Percentiles rank a stretch among this genome's conserved stretches.
Conservation (phyloP, 2,888 invertebrate genomes). For the Trimorus sp. region DNA sequence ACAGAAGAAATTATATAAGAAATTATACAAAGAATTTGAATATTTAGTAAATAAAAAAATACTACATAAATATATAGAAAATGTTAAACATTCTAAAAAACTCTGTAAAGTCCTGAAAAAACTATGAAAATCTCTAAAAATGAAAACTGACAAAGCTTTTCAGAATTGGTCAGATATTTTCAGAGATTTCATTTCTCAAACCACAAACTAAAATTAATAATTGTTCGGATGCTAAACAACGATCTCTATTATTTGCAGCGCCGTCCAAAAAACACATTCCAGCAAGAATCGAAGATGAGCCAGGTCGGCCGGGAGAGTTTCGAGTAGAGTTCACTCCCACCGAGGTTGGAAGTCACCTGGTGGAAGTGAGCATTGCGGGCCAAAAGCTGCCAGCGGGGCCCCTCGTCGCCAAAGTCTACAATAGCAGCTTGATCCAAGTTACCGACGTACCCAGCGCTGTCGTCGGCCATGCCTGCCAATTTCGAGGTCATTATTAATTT, state of each 20-base stretch:
- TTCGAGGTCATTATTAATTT: constrained; percentile 87
- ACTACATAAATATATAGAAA: no score
- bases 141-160: no score
- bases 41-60: no score
- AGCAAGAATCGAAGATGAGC: constrained; percentile 91
- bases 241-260: constrained; percentile 80
- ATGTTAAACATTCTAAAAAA: no score
- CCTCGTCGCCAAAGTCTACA: constrained; percentile 96
- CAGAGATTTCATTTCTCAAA: no score
- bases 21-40: no score
- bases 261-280: constrained; percentile 92
- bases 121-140: no score
- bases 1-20: no score
- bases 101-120: no score
- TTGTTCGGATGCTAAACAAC: neutral
- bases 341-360: constrained; percentile 96
- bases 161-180: no score
- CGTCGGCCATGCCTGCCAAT: constrained; percentile 98
- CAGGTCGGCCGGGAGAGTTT: constrained; percentile 90
- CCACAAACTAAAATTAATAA: no score
- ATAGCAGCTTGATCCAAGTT: constrained; percentile 95
- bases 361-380: constrained; percentile 94
- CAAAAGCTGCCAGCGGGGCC: constrained; percentile 95
- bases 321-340: constrained; percentile 95
- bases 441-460: constrained; percentile 96